Evolutionary conservation across 2,113 vertebrate species (phyloP), one percentile per base, ranked within the genome.

Genomic region (Galemys pyrenaicus): DNA sequence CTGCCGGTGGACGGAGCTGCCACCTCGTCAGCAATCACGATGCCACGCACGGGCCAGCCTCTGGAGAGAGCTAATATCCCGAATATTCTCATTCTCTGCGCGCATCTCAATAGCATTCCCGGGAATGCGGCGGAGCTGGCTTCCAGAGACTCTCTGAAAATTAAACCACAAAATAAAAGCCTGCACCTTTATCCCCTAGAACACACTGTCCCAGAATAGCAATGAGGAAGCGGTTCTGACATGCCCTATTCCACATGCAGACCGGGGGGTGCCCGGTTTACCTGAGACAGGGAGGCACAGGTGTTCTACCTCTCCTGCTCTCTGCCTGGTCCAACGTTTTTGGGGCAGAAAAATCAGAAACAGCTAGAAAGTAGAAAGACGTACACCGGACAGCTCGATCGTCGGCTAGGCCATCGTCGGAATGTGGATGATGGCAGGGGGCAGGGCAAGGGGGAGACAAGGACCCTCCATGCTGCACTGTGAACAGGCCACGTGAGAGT

Each of bases 91-190:
- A 94, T 95, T 97, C 97, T 77, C 81, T 37, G 65, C 70, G 85
- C 1, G 86, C 91, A 39, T 92, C 96, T 96, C 96, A 92, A 95
- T 73, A 96, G 94, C 92, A 89, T 88, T 92, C 98, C 94, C 58
- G 64, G 80, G 88, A 85, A 51, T 56, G 94, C 89, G 77, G 92
- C 73, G 65, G 41, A 96, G 46, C 74, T 32, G 6, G 56, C 80
- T 96, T 98, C 94, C 92, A 97, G 87, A 97, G 32, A 77, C 96
- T 95, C 96, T 96, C 37, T 85, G 89, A 84, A 98, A 97, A 92
- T 92, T 92, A 98, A 96, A 89, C 82, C 17, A 0, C 91, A 94
- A 97, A 96, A 96, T 54, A 89, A 89, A 94, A 96, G 97, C 96
- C 97, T 93, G 94, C 16, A 4, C 95, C 97, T 92, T 77, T 30